These are phyloP conservation scores for Podotricha telesiphe DNA, from an alignment of 2,888 invertebrate genomes.

Conservation along the genomic window DNA sequence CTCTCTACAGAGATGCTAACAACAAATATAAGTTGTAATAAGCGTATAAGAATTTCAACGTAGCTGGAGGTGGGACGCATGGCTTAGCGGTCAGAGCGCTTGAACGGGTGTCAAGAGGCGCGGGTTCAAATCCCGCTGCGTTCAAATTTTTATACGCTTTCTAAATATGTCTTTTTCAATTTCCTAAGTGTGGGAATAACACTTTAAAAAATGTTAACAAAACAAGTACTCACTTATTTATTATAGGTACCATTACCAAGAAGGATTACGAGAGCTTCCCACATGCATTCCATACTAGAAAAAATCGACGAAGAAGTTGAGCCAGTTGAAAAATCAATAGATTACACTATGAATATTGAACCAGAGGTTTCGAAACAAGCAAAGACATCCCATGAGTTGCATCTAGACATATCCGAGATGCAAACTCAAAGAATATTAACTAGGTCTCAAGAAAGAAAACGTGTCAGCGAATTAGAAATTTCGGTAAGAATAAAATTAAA, in stretches of 20 bases:
- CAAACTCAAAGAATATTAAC: slow-evolving; percentile 63
- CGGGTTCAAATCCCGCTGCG: too few relatives aligned
- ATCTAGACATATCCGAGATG: slow-evolving; percentile 58
- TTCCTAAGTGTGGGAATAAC: too few relatives aligned
- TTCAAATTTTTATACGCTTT: too few relatives aligned
- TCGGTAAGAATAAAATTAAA: slow-evolving; percentile 39
- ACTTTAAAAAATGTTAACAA: too few relatives aligned
- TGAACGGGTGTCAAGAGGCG: too few relatives aligned
- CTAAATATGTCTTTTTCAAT: too few relatives aligned
- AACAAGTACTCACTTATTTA: too few relatives aligned
- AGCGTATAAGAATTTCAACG: too few relatives aligned
- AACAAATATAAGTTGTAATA: too few relatives aligned
- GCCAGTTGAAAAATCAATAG: slow-evolving; percentile 1
- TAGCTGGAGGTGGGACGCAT: too few relatives aligned
- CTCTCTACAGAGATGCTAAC: too few relatives aligned
- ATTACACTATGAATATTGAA: slow-evolving; percentile 37
- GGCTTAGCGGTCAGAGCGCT: too few relatives aligned
- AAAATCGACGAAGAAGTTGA: slow-evolving; percentile 35
- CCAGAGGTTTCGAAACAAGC: slow-evolving; percentile 29
- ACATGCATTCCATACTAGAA: slow-evolving; percentile 26
- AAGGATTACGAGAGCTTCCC: neutral
- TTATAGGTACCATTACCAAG: slow-evolving; percentile 33
- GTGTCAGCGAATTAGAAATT: slow-evolving; percentile 44
- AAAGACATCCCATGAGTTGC: slow-evolving; percentile 39
- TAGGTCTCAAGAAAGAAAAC: slow-evolving; percentile 50